A percentile compares a stretch with the other conserved stretches of the same genome.
phyloP scores from a whole-genome alignment of 2,113 vertebrate species.

The Grallaria varia region DNA sequence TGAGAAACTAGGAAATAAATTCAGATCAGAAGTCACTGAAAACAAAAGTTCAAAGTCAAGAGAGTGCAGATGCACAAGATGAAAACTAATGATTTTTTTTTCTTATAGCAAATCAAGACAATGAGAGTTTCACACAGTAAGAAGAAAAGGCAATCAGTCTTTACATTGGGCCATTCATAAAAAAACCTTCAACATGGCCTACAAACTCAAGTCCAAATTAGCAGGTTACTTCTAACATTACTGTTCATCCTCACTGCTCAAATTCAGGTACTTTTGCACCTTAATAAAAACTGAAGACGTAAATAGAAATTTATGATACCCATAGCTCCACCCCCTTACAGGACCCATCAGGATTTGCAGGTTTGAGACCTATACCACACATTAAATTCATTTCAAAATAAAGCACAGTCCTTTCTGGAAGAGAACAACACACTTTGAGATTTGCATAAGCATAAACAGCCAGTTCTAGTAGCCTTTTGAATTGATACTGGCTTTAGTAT shows the following conservation, averaged over 20 bases:
- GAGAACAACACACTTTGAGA: not conserved
- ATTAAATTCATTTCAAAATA: not conserved
- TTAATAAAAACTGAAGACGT: not conserved
- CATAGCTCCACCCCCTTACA: not conserved
- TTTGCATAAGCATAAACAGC: not conserved
- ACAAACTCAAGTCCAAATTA: not conserved
- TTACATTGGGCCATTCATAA: not conserved
- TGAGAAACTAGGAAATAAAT: not conserved
- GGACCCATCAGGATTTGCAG: not conserved
- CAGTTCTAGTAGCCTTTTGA: not conserved
- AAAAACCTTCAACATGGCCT: not conserved
- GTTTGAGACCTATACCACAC: not conserved
- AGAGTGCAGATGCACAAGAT: not conserved
- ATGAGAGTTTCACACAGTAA: not conserved
- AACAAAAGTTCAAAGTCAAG: not conserved
- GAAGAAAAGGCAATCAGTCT: not conserved
- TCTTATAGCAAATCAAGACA: not conserved
- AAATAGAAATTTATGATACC: not conserved
- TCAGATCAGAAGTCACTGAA: not conserved
- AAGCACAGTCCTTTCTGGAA: not conserved
- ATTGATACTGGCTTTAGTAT: not conserved
- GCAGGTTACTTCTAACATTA: not conserved
- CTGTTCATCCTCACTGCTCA: not conserved
- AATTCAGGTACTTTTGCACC: not conserved
- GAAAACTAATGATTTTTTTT: not conserved